phyloP scores from a whole-genome alignment of 1,140 invertebrate genomes.

The Andrena cerasifolii region DNA sequence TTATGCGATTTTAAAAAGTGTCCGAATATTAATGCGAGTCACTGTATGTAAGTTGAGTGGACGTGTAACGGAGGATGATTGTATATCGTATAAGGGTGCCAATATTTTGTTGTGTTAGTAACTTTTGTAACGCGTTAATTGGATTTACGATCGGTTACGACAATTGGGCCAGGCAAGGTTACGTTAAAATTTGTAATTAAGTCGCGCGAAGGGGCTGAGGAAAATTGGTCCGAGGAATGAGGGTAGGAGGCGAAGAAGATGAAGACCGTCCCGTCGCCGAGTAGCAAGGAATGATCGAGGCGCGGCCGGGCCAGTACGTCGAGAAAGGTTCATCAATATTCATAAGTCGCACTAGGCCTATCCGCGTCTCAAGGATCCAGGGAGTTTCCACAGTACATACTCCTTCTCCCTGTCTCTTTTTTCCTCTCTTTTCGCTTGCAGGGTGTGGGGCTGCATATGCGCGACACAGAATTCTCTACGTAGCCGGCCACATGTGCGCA shows the following conservation, averaged over 20 bases:
- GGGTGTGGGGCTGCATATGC: conserved; percentile 10
- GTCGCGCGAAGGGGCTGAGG: not conserved
- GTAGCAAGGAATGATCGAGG: conserved; percentile 53
- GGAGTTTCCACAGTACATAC: conserved; percentile 62
- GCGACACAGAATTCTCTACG: conserved; percentile 33
- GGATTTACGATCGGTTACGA: no score
- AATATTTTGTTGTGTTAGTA: no score
- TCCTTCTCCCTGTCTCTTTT: conserved; percentile 40
- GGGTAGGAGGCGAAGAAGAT: conserved; percentile 10
- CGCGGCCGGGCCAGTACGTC: conserved; percentile 53
- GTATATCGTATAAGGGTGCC: no score
- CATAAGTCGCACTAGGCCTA: conserved; percentile 77
- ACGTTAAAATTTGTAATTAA: no score
- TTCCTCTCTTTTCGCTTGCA: conserved; percentile 37
- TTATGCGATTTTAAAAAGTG: no score
- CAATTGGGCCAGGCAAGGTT: no score
- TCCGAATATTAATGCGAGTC: no score
- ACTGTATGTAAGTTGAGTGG: no score
- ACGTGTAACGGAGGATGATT: no score
- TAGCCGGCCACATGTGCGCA: not conserved
- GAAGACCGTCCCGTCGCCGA: conserved; percentile 21
- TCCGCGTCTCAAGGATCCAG: conserved; percentile 77
- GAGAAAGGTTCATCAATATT: conserved; percentile 81
- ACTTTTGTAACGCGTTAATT: no score
- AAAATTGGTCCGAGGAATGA: no score